Conservation (phyloP, 2,113 vertebrate species). For the Corythaixoides concolor region DNA sequence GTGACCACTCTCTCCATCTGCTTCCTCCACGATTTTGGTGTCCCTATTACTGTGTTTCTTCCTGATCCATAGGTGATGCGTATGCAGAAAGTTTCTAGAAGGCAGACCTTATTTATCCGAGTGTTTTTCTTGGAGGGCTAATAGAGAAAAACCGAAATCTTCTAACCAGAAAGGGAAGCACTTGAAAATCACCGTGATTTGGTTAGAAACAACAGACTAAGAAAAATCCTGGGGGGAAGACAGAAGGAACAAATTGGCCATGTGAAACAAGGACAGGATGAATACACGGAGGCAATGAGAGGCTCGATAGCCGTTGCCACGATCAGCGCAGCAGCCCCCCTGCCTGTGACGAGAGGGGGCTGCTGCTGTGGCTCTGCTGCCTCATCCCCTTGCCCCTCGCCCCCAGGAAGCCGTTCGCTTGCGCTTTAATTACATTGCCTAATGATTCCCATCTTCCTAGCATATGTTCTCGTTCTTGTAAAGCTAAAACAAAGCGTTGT, state of each 20-base stretch:
- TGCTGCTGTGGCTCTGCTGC: background rate
- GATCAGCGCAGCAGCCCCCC: too few relatives aligned
- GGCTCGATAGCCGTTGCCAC: background rate
- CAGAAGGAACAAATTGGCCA: background rate
- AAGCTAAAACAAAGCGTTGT: background rate
- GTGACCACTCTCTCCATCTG: background rate
- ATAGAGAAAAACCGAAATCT: background rate
- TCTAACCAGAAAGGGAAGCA: background rate
- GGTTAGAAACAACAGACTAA: background rate
- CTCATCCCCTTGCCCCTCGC: background rate
- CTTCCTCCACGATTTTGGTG: background rate
- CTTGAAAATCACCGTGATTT: slow-evolving; percentile 12
- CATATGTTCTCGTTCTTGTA: accelerated
- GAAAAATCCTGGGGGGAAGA: background rate
- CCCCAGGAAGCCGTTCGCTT: background rate
- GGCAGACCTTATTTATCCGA: background rate
- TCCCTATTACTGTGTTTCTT: background rate
- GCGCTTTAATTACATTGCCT: background rate
- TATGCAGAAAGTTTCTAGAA: background rate
- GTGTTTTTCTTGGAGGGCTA: background rate
- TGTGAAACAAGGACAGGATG: background rate
- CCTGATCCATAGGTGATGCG: background rate
- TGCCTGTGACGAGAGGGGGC: too few relatives aligned
- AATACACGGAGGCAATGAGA: background rate
- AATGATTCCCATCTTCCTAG: background rate